Evolutionary conservation across 2,113 vertebrate genomes (phyloP), one percentile per base, ranked within the genome.

Genomic region (Antennarius striatus): DNA sequence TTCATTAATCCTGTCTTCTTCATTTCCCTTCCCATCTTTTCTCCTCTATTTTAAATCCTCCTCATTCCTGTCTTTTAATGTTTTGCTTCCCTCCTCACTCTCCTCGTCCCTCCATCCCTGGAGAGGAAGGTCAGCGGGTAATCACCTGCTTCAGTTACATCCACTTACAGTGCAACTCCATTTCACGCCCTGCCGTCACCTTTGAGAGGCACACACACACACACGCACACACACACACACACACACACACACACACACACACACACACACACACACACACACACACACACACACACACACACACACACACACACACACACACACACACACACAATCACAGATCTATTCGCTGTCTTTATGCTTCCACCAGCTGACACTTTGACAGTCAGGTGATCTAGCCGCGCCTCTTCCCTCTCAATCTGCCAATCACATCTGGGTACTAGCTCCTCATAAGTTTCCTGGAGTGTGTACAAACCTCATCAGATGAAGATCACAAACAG

Each of bases 121-220:
- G 46, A 30, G 59, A 32, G 49, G 36, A 63, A 12, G 49, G 45
- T 56, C 40, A 6, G 40, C 50, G 54, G 10, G 56, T 72, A 63
- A 68, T 72, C 62, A 72, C 54, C 73, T 81, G 69, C 69, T 77
- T 68, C 73, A 63, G 15, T 80, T 80, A 54, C 72, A 67, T 63
- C 52, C 67, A 71, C 40, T 70, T 46, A 69, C 58, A 69, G 54
- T 11, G 1, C 5, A 0, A 64, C 59, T 59, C 40, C 30, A 39
- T 70, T 65, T 79, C 70, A 64, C 54, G 64, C 54, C 60, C 13
- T 1, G 12, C 15, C 13, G 39, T 68, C 65, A 36, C 4, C 39
- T 22, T 49, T 39, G 0, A 58, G 17, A 59, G 22, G 4, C 22
- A 11, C 42, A 28, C 28, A 53, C 30, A 54, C 58, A 51, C 64